Conservation (phyloP, 2,888 invertebrate genomes). For the Pseudeuparius sepicola region DNA sequence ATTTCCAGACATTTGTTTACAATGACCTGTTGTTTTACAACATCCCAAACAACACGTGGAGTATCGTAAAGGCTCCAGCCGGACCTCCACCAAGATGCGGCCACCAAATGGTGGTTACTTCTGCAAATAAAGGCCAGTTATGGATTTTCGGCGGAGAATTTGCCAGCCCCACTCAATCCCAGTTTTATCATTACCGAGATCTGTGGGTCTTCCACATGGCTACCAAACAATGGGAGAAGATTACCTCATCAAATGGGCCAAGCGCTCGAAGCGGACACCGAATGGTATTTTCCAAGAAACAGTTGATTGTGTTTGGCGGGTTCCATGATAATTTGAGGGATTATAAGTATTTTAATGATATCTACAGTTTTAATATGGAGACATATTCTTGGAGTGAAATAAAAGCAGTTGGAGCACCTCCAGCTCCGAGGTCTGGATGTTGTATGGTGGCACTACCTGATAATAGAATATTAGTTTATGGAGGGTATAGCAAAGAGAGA, state of each 20-base stretch:
- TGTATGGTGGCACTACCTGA: constrained; percentile 56
- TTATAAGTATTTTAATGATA: constrained; percentile 82
- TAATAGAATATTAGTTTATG: constrained; percentile 59
- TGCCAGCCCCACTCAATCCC: constrained; percentile 79
- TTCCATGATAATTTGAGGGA: constrained; percentile 82
- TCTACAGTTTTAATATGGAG: constrained; percentile 72
- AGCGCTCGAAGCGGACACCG: constrained; percentile 81
- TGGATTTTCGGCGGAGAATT: constrained; percentile 90
- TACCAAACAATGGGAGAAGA: constrained; percentile 67
- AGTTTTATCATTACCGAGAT: constrained; percentile 89
- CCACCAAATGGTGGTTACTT: constrained; percentile 73
- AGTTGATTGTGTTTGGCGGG: constrained; percentile 80
- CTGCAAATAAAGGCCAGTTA: constrained; percentile 61
- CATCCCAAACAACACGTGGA: constrained; percentile 70
- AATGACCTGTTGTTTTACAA: constrained; percentile 81
- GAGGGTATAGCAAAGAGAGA: constrained; percentile 66
- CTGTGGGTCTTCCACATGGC: constrained; percentile 77
- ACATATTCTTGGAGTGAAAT: constrained; percentile 69
- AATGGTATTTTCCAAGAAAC: constrained; percentile 72
- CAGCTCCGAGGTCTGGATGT: constrained; percentile 73
- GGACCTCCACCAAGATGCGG: constrained; percentile 82
- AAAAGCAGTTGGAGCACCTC: constrained; percentile 53
- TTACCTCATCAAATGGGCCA: constrained; percentile 63
- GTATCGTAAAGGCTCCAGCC: constrained; percentile 66
- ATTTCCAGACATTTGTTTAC: constrained; percentile 66